Evolutionary conservation across 2,888 invertebrate species (phyloP), one percentile per base, ranked within the genome.

Genomic region (Pycnomerus fuliginosus): DNA sequence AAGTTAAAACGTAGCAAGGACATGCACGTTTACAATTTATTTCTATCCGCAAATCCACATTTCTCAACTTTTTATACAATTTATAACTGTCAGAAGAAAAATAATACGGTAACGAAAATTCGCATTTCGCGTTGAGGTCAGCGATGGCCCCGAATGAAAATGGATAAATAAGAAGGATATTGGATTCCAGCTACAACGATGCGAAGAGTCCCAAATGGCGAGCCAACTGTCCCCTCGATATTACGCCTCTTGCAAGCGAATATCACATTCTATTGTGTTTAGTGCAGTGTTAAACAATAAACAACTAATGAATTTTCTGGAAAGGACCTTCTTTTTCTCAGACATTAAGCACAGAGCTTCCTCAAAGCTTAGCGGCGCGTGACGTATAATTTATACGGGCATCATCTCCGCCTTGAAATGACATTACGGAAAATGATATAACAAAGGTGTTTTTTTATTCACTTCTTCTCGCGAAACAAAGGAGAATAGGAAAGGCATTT

Each of bases 131-230:
- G 30, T 25, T 37, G 37, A 44, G 49, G 49, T 44, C 49, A 47
- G 43, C 44, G 40, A 17, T 43, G 41, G 46, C 39, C 46, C 25
- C 33, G 44, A 34, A 40, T 35, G 35, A 40, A 42, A 53, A 51
- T 50, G 43, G 29, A 33, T 46, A 53, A 53, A 50, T 50, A 53
- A 48, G 43, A 44, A 44, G 36, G 30, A 42, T 52, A 52, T 52
- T 50, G 36, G 48, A 44, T 46, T 43, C 42, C 31, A 20, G n/a
- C n/a, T n/a, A n/a, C n/a, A n/a, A n/a, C n/a, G n/a, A n/a, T n/a
- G n/a, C n/a, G n/a, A n/a, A n/a, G n/a, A n/a, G n/a, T n/a, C n/a
- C n/a, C n/a, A n/a, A n/a, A n/a, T n/a, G n/a, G n/a, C n/a, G n/a
- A n/a, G n/a, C n/a, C n/a, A n/a, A n/a, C n/a, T n/a, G n/a, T n/a